Evolutionary conservation across 2,113 vertebrate genomes (phyloP).

Genomic region (Alaudala cheleensis): DNA sequence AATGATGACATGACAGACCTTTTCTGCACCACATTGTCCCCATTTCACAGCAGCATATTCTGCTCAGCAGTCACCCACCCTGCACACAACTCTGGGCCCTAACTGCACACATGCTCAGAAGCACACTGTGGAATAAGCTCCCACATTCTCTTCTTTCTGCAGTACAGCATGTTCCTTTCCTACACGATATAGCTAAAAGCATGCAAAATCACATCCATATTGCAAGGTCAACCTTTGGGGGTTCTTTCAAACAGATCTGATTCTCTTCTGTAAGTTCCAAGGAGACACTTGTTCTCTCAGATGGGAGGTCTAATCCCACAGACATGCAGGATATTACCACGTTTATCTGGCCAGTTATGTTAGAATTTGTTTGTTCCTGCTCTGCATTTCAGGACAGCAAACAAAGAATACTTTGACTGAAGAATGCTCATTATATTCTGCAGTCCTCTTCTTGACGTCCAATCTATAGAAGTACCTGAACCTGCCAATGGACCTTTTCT

Average conservation of each 20-base stretch:
- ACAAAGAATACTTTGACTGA: not conserved
- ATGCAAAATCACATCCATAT: accelerated
- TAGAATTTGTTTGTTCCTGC: not conserved
- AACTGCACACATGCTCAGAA: accelerated
- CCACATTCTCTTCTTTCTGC: not conserved
- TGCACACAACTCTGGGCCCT: not conserved
- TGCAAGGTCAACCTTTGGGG: not conserved
- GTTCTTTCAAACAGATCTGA: not conserved
- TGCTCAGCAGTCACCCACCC: not conserved
- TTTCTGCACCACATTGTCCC: accelerated
- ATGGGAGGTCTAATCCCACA: not conserved
- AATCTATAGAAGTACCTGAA: not conserved
- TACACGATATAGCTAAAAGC: not conserved
- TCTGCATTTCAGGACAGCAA: not conserved
- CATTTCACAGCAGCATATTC: not conserved
- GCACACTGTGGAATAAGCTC: not conserved
- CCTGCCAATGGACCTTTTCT: not conserved
- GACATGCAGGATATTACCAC: not conserved
- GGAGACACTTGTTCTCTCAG: not conserved
- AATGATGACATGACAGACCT: not conserved
- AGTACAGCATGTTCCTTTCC: not conserved
- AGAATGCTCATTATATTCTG: not conserved
- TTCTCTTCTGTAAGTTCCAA: not conserved
- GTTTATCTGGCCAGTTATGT: not conserved
- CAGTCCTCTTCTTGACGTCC: not conserved